Evolutionary conservation across 2,113 vertebrate species (phyloP).

Genomic region (Procavia capensis): DNA sequence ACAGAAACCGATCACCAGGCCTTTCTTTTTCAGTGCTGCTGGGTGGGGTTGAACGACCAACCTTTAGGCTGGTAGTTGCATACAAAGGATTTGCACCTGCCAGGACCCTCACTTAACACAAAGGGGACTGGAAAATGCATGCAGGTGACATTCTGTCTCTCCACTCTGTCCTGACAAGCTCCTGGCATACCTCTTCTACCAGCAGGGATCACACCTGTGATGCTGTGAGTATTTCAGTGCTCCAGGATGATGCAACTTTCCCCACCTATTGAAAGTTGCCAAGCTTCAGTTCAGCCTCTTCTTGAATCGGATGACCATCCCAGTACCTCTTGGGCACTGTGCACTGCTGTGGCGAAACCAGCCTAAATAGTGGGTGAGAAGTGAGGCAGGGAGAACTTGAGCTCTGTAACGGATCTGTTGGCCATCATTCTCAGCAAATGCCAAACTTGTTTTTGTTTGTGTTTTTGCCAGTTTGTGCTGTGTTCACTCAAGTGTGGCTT

Average conservation of each 20-base stretch:
- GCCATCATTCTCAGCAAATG: not conserved
- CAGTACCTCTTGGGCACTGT: not conserved
- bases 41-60: not conserved
- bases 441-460: not conserved
- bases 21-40: not conserved
- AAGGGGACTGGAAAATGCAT: not conserved
- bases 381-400: not conserved
- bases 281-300: not conserved
- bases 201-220: not conserved
- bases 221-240: no score
- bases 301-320: not conserved
- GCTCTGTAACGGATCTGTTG: not conserved
- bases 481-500: not conserved
- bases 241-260: not conserved
- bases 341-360: not conserved
- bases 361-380: not conserved
- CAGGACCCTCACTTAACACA: not conserved
- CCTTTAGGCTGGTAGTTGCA: not conserved
- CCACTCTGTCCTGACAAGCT: not conserved
- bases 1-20: not conserved
- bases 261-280: not conserved
- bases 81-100: no score
- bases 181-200: not conserved
- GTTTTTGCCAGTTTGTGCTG: slow-evolving; percentile 18
- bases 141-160: not conserved